These are phyloP conservation scores for Corapipo altera DNA, from an alignment of 2,113 vertebrate species.

Conservation along the genomic window DNA sequence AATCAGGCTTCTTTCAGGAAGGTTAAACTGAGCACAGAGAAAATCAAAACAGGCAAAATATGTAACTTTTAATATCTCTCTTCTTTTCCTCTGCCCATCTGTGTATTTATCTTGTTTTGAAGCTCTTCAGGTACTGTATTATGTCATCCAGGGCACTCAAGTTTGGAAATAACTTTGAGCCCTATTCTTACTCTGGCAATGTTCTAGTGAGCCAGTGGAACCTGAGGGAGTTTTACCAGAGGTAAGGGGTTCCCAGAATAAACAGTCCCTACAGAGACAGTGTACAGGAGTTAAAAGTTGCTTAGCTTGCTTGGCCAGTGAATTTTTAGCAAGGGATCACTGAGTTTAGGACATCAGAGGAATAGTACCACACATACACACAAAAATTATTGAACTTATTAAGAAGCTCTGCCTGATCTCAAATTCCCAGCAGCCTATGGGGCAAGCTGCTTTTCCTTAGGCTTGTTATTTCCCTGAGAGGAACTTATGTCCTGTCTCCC, in stretches of 20 bases:
- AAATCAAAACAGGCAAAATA: background rate
- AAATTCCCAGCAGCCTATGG: background rate
- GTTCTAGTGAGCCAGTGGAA: background rate
- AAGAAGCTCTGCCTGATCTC: background rate
- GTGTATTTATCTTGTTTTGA: background rate
- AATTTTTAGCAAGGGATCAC: background rate
- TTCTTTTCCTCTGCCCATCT: background rate
- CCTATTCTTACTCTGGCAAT: background rate
- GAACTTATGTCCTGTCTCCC: background rate
- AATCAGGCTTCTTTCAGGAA: background rate
- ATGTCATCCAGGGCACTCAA: background rate
- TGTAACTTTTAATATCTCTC: background rate
- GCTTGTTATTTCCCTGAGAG: background rate
- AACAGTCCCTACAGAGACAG: background rate
- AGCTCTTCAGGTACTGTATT: background rate
- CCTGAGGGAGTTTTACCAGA: background rate
- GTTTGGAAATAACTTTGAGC: background rate
- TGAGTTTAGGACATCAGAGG: background rate
- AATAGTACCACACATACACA: background rate
- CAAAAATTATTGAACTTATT: background rate
- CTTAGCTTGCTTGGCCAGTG: background rate
- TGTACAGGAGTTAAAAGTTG: background rate
- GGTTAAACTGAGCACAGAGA: background rate
- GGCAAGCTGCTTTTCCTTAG: background rate
- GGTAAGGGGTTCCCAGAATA: background rate